Evolutionary conservation across 2,888 invertebrate genomes (phyloP), one percentile per base, ranked within the genome.

Genomic region (Blomia tropicalis): DNA sequence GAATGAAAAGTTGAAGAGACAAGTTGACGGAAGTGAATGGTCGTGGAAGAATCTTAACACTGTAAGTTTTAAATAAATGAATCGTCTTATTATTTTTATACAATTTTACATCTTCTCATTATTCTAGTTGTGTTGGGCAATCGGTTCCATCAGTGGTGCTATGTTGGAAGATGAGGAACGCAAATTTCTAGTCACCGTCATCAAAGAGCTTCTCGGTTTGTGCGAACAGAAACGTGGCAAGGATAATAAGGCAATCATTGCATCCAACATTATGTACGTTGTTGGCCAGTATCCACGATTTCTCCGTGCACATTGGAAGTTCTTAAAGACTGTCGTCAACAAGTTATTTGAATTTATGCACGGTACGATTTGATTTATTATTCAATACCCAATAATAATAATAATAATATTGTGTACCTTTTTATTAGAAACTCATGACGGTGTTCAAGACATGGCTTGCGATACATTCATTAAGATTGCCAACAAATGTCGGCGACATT

Each of bases 321-420:
- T 99, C 77, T 80, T 99, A 67, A 99, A 98, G 79, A 99, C 98
- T 59, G 98, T 99, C 71, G 95, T 98, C 65, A 98, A 96, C 78
- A 98, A 98, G 78, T 80, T 99, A 63, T 99, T 99, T 78, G 98
- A 99, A 78, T 99, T 99, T 75, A 99, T 99, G 98, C 98, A 98
- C 75, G 82, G 76, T 76, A 63, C 70, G 72, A 64, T 27, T 36
- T 36, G 25, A 29, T 60, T 27, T 47, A 43, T n/a, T 22, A 4
- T 41, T 4, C 43, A 19, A 30, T 62, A 29, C 19, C 23, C 25
- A 11, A 25, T 64, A n/a, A n/a, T n/a, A n/a, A n/a, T n/a, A n/a
- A n/a, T n/a, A n/a, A n/a, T n/a, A n/a, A n/a, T 59, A 23, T n/a
- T 51, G 58, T 41, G 64, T 64, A 58, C 54, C 51, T n/a, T n/a